A percentile compares a stretch with the other conserved stretches of the same genome.
These are phyloP conservation scores for Salvelinus namaycush DNA, from an alignment of 2,113 vertebrate genomes.

Conservation along the genomic window DNA sequence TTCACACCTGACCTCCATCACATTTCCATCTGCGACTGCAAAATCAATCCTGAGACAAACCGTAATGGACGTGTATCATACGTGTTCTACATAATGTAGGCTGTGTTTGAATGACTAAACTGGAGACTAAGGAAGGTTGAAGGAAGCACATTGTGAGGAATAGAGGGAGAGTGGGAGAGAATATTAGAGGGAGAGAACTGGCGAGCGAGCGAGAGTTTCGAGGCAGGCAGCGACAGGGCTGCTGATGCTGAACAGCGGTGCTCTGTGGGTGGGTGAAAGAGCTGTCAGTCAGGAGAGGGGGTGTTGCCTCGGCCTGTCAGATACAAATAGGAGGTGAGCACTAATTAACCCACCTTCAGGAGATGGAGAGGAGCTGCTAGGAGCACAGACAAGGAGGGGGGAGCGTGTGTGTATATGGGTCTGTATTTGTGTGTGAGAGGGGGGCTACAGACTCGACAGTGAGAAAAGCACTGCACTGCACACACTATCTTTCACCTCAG, in stretches of 20 bases:
- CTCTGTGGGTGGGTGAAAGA: conserved; percentile 56
- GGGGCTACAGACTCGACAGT: too few species aligned
- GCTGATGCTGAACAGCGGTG: not conserved
- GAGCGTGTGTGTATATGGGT: conserved; percentile 28
- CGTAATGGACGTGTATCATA: too few species aligned
- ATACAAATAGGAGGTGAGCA: conserved; percentile 69
- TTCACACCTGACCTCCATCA: too few species aligned
- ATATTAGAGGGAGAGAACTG: not conserved
- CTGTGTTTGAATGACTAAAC: not conserved
- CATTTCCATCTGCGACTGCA: too few species aligned
- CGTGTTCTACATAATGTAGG: not conserved
- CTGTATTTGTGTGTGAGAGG: not conserved
- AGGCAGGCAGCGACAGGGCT: too few species aligned
- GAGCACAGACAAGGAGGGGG: conserved; percentile 45
- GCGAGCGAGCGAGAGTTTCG: too few species aligned
- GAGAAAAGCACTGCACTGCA: too few species aligned
- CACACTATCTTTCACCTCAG: too few species aligned
- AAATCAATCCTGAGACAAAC: too few species aligned
- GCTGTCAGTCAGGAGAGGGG: conserved; percentile 66
- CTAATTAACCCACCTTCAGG: conserved; percentile 71
- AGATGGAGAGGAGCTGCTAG: conserved; percentile 54
- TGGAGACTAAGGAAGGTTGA: not conserved
- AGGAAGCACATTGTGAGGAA: not conserved
- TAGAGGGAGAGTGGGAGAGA: not conserved
- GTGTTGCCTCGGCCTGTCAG: conserved; percentile 62